Base-by-base conservation (phyloP, 2,113 vertebrate genomes). In the Actinemys pallida region DNA sequence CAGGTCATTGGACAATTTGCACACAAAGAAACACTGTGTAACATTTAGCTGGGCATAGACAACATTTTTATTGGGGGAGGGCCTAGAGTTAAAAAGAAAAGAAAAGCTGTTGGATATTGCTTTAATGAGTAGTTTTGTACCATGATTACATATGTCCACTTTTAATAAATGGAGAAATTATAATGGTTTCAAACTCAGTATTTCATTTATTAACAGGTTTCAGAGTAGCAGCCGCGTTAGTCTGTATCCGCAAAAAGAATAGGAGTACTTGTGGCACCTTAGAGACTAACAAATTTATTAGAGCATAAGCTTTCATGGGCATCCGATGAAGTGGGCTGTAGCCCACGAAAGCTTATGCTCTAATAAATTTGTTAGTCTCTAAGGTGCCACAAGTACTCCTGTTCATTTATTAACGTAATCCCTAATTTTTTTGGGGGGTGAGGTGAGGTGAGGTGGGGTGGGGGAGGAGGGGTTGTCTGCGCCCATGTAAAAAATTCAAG, bases 1-100 rank as follows among this genome's bases (percentile, higher is more conserved):
- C 78, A 80, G 78, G 56, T 92, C 62, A 89, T 1, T 29, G 56
- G 54, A 39, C 75, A 90, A 56, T 86, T 93, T 56, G 86, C 84
- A 31, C 16, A 89, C 4, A 81, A 87, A 91, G 84, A 72, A 2
- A 6, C 10, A 79, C 0, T 3, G 49, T 56, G 57, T 35, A 94
- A 95, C 87, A 89, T 27, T 2, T 4, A 69, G 45, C 13, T 81
- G 54, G 16, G 17, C 35, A 45, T 62, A 50, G 57, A 81, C 16
- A 5, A 4, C 0, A 5, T 39, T 90, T 72, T 52, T 69, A 93
- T 82, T 93, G 78, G 65, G n/a, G 65, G 83, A 14, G 93, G 27
- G 8, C 19, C 81, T 27, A 50, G 31, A 92, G 19, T 9, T 45
- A 92, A 86, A 90, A 27, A 11, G 2, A 72, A 8, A 83, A 92